phyloP scores from a whole-genome alignment of 1,140 invertebrate species.

The Diorhabda sublineata region DNA sequence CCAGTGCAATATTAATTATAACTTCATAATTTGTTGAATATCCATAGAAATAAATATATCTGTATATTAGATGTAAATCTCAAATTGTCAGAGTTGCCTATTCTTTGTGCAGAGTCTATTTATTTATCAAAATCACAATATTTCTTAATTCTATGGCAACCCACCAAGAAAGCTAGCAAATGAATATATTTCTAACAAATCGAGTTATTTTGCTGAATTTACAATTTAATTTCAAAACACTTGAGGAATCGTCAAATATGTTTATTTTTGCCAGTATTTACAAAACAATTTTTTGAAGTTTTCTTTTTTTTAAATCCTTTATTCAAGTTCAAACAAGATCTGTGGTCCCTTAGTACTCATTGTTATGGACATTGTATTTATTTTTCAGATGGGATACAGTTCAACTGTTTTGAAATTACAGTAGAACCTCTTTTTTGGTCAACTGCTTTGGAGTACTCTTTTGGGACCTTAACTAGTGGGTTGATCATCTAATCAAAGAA shows the following conservation, averaged over 20 bases:
- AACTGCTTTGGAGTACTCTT: background rate
- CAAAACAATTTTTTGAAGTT: background rate
- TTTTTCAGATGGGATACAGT: background rate
- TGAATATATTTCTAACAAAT: too few relatives aligned
- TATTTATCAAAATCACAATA: too few relatives aligned
- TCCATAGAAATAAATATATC: too few relatives aligned
- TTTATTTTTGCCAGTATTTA: constrained; percentile 9
- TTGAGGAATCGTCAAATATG: constrained; percentile 1
- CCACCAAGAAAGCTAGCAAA: too few relatives aligned
- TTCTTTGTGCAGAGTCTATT: too few relatives aligned
- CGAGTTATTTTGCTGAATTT: background rate
- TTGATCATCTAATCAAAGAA: too few relatives aligned
- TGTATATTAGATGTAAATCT: too few relatives aligned
- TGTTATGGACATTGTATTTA: constrained; percentile 7
- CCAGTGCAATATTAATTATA: too few relatives aligned
- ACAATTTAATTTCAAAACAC: constrained; percentile 9
- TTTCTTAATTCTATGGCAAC: too few relatives aligned
- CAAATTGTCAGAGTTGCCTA: too few relatives aligned
- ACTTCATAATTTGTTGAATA: too few relatives aligned
- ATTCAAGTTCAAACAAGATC: background rate
- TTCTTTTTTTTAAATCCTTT: background rate
- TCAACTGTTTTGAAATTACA: constrained; percentile 12
- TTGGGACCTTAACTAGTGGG: background rate
- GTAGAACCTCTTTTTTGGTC: too few relatives aligned
- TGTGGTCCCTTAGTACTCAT: constrained; percentile 11